A percentile compares a stretch with the other conserved stretches of the same genome.
Evolutionary conservation across 2,113 vertebrate genomes (phyloP).

Genomic region (Arizona elegans): DNA sequence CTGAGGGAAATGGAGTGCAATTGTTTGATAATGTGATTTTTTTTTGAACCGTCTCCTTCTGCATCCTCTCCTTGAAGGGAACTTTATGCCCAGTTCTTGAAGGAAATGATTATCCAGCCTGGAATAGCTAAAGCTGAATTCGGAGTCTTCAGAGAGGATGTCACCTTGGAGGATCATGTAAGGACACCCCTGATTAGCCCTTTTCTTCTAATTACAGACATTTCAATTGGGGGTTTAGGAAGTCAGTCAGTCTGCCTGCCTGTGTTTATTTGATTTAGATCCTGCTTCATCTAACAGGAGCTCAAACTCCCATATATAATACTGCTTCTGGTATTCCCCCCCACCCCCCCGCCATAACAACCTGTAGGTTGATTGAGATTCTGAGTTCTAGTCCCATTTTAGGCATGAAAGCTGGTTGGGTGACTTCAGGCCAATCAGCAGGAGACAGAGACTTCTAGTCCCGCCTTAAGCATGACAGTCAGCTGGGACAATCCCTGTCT

Average conservation of each 20-base stretch:
- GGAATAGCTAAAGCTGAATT: constrained; percentile 96
- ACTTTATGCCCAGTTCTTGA: constrained; percentile 91
- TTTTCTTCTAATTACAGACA: neutral
- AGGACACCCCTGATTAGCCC: constrained; percentile 59
- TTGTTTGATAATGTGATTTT: neutral
- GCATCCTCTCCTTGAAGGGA: constrained; percentile 72
- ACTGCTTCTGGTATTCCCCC: no score
- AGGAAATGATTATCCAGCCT: constrained; percentile 98
- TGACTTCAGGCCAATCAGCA: no score
- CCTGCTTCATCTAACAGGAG: no score
- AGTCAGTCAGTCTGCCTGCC: neutral
- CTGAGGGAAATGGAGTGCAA: accelerated
- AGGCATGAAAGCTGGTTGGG: no score
- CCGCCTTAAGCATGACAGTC: no score
- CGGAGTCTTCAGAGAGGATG: constrained; percentile 91
- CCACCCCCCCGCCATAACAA: no score
- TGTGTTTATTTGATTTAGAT: no score
- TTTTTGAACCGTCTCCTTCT: neutral
- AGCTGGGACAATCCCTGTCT: no score
- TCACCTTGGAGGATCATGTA: constrained; percentile 95
- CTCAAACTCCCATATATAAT: no score
- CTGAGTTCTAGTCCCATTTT: no score
- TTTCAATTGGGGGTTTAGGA: neutral
- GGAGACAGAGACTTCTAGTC: no score
- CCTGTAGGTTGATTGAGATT: no score